These are phyloP conservation scores for Chironomus tepperi DNA, from an alignment of 1,140 invertebrate genomes.

Conservation along the genomic window DNA sequence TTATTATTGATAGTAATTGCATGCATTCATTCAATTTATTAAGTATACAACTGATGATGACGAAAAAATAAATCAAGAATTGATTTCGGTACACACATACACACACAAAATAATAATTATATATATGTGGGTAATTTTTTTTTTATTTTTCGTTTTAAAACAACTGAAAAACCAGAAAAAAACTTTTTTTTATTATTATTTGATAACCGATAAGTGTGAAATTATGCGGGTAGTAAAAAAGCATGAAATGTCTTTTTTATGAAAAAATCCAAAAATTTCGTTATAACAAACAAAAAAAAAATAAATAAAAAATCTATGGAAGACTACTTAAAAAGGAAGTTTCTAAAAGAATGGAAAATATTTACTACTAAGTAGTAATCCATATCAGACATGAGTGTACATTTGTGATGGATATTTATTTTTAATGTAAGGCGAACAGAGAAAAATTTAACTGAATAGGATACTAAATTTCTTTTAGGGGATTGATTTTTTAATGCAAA, in stretches of 20 bases:
- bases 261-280: not conserved
- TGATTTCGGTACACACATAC: too few species aligned
- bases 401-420: too few species aligned
- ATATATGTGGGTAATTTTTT: too few species aligned
- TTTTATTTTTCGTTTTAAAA: not conserved
- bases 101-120: too few species aligned
- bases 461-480: too few species aligned
- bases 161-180: not conserved
- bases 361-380: slow-evolving; percentile 14
- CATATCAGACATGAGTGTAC: not conserved
- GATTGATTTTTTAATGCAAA: too few species aligned
- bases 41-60: too few species aligned
- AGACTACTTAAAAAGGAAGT: not conserved
- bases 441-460: too few species aligned
- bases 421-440: too few species aligned
- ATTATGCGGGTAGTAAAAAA: slow-evolving; percentile 12
- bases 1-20: not conserved
- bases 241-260: slow-evolving; percentile 24
- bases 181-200: slow-evolving; percentile 25
- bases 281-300: not conserved
- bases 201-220: slow-evolving; percentile 28
- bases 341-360: not conserved
- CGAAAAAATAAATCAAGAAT: too few species aligned
- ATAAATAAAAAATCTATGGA: not conserved
- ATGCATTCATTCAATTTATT: not conserved